Percentiles rank a stretch among this genome's conserved stretches.
These are phyloP conservation scores for Leptopilina myrica DNA, from an alignment of 2,888 invertebrate genomes.

Conservation along the genomic window DNA sequence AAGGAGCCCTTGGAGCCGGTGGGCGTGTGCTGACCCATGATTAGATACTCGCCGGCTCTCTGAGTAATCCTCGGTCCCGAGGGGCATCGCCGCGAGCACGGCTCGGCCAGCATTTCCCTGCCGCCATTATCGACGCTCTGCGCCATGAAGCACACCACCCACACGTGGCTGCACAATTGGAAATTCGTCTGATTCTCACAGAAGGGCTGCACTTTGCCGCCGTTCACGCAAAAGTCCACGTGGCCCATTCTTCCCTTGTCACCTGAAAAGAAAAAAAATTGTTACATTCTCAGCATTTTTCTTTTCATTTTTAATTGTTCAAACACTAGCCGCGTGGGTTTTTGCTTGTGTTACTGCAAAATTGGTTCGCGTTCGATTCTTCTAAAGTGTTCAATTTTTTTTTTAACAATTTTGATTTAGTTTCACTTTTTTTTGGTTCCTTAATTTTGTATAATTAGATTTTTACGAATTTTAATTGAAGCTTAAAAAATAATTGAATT, in stretches of 20 bases:
- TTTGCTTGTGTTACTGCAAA: too few species aligned
- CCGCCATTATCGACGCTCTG: constrained; percentile 84
- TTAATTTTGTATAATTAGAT: too few species aligned
- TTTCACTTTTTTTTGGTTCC: too few species aligned
- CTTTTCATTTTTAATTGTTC: background rate
- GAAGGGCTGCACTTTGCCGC: constrained; percentile 86
- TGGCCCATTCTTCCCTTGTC: constrained; percentile 86
- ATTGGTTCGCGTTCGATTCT: too few species aligned
- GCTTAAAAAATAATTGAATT: too few species aligned
- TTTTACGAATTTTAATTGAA: too few species aligned
- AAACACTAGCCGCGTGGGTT: too few species aligned
- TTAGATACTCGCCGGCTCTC: constrained; percentile 79
- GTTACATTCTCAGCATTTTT: too few species aligned
- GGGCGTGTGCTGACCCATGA: constrained; percentile 86
- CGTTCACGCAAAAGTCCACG: constrained; percentile 89
- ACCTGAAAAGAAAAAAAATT: constrained; percentile 47
- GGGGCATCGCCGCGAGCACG: constrained; percentile 86
- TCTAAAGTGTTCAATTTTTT: too few species aligned
- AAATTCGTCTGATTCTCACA: constrained; percentile 85
- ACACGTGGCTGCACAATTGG: constrained; percentile 88
- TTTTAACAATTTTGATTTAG: too few species aligned
- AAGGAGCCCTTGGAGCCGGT: constrained; percentile 84
- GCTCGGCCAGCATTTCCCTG: constrained; percentile 80
- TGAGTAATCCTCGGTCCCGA: constrained; percentile 80
- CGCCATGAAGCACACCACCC: constrained; percentile 88